Percentiles rank a stretch among this genome's conserved stretches.
These are phyloP conservation scores for Papilio demoleus DNA, from an alignment of 2,888 invertebrate genomes.

Conservation along the genomic window DNA sequence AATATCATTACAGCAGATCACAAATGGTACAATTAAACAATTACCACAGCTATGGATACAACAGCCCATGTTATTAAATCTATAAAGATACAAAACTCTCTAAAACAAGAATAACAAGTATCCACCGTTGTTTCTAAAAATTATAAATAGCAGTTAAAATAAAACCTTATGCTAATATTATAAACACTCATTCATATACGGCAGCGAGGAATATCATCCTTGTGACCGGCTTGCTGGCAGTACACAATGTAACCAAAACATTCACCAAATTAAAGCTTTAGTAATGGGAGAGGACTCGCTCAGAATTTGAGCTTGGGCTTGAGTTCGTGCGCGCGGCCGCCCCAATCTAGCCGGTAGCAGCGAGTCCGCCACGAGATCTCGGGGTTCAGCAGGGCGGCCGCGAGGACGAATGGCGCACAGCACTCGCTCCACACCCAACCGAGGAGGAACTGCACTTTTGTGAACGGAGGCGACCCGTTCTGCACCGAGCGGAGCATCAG, in stretches of 20 bases:
- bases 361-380: constrained; percentile 97
- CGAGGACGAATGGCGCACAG: constrained; percentile 94
- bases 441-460: constrained; percentile 96
- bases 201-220: constrained; percentile 48
- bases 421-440: constrained; percentile 98
- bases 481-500: constrained; percentile 94
- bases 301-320: constrained; percentile 88
- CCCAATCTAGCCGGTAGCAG: constrained; percentile 96
- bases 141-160: constrained; percentile 66
- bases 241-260: constrained; percentile 51
- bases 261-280: constrained; percentile 77
- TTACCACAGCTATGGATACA: constrained; percentile 49
- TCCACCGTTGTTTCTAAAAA: constrained; percentile 58
- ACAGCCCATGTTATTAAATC: constrained; percentile 48
- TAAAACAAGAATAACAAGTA: constrained; percentile 76
- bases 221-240: constrained; percentile 40
- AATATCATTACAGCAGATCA: constrained; percentile 50
- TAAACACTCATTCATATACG: constrained; percentile 56
- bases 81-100: constrained; percentile 73
- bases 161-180: constrained; percentile 68
- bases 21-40: constrained; percentile 44
- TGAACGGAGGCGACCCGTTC: constrained; percentile 96
- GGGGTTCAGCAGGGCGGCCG: constrained; percentile 93
- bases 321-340: constrained; percentile 96
- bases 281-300: constrained; percentile 56